A percentile compares a stretch with the other conserved stretches of the same genome.
These are phyloP conservation scores for Chiloscyllium punctatum DNA, from an alignment of 2,797 vertebrate genomes.

Conservation along the genomic window DNA sequence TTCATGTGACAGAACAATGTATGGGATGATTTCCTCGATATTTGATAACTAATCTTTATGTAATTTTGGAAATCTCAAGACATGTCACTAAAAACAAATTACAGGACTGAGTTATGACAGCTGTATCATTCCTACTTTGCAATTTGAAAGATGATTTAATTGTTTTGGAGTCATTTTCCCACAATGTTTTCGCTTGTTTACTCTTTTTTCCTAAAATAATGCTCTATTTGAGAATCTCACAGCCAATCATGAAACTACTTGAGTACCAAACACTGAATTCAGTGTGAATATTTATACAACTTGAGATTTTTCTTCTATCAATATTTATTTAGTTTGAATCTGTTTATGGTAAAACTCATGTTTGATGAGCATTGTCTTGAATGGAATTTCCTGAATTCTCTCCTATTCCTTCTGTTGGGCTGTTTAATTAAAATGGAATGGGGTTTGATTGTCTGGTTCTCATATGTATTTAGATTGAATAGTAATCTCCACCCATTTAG, in stretches of 20 bases:
- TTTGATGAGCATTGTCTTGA: background rate
- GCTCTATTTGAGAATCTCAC: background rate
- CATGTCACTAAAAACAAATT: background rate
- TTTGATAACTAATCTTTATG: background rate
- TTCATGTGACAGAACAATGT: background rate
- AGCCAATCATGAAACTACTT: background rate
- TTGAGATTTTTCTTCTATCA: background rate
- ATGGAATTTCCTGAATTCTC: background rate
- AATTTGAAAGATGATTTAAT: background rate
- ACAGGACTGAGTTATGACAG: background rate
- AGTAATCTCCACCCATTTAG: background rate
- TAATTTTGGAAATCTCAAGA: background rate
- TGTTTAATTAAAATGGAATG: background rate
- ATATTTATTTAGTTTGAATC: background rate
- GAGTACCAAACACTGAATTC: background rate
- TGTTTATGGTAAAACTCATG: background rate
- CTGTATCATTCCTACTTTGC: background rate
- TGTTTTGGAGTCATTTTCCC: background rate
- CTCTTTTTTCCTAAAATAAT: background rate
- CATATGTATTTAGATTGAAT: background rate
- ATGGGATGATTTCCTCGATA: background rate
- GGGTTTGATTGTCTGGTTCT: background rate
- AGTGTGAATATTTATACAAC: background rate
- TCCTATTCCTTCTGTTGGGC: background rate
- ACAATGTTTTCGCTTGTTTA: background rate